These are phyloP conservation scores for Bucorvus abyssinicus DNA, from an alignment of 2,797 vertebrate genomes.

Conservation along the genomic window DNA sequence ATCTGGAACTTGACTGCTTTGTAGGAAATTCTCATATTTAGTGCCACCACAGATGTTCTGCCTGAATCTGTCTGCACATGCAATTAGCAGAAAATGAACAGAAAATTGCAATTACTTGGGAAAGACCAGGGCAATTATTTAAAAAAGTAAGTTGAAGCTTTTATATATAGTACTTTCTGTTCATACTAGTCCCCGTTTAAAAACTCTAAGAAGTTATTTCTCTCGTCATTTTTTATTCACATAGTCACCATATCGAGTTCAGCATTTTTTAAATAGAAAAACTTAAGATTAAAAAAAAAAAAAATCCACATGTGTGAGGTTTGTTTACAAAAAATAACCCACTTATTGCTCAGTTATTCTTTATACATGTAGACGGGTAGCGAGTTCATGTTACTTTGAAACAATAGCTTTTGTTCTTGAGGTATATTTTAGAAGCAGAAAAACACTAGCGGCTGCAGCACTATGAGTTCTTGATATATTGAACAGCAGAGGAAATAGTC, in stretches of 20 bases:
- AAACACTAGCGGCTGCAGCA: background rate
- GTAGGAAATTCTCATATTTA: background rate
- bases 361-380: background rate
- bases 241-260: background rate
- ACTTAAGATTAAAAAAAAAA: background rate
- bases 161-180: background rate
- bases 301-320: background rate
- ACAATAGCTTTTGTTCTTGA: background rate
- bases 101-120: slow-evolving; percentile 25
- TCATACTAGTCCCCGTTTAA: background rate
- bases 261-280: background rate
- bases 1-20: slow-evolving; percentile 1
- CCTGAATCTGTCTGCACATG: slow-evolving; percentile 13
- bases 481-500: slow-evolving; percentile 6
- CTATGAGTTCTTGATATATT: background rate
- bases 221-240: background rate
- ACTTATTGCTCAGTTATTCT: background rate
- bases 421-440: background rate
- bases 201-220: background rate
- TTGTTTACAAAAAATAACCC: background rate
- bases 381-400: background rate
- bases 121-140: background rate
- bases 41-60: slow-evolving; percentile 4
- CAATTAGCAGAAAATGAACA: slow-evolving; percentile 14
- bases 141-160: background rate